phyloP scores from a whole-genome alignment of 2,797 vertebrate species.

The Chanos chanos region DNA sequence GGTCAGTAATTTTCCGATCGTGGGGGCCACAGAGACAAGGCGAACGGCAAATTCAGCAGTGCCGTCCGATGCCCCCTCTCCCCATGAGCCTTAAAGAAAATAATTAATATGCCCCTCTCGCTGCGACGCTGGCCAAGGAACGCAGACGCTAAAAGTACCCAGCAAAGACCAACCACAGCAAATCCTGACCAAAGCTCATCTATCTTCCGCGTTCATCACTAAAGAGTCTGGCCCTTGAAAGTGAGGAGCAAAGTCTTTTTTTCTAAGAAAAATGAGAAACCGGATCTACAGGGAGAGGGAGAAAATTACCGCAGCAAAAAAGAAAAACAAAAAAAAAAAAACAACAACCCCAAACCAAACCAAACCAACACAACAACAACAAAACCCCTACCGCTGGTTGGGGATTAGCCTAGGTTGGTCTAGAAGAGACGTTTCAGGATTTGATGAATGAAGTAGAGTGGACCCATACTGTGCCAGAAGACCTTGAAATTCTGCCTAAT shows the following conservation, averaged over 20 bases:
- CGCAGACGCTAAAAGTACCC: conserved; percentile 39
- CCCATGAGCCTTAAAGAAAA: conserved; percentile 33
- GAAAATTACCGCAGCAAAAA: conserved; percentile 7
- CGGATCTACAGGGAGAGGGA: conserved; percentile 1
- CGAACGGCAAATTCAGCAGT: conserved; percentile 54
- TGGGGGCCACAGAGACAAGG: conserved; percentile 12
- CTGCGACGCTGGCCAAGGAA: conserved; percentile 15
- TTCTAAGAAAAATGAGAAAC: background rate
- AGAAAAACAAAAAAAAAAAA: background rate
- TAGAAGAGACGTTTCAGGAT: too few species aligned
- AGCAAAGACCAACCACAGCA: conserved; percentile 50
- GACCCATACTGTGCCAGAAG: too few species aligned
- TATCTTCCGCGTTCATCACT: conserved; percentile 42
- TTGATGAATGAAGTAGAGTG: too few species aligned
- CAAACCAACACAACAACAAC: too few species aligned
- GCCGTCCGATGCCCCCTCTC: background rate
- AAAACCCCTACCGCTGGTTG: too few species aligned
- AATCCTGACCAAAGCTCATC: conserved; percentile 48
- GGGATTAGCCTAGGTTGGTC: too few species aligned
- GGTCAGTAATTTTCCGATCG: conserved; percentile 48
- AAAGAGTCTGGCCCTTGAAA: conserved; percentile 12
- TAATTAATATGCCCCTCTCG: conserved; percentile 50
- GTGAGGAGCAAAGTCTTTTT: conserved; percentile 25
- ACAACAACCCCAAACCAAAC: background rate
- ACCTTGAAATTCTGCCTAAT: too few species aligned